Conservation (phyloP, 2,113 vertebrate species). For the Zosterops borbonicus region DNA sequence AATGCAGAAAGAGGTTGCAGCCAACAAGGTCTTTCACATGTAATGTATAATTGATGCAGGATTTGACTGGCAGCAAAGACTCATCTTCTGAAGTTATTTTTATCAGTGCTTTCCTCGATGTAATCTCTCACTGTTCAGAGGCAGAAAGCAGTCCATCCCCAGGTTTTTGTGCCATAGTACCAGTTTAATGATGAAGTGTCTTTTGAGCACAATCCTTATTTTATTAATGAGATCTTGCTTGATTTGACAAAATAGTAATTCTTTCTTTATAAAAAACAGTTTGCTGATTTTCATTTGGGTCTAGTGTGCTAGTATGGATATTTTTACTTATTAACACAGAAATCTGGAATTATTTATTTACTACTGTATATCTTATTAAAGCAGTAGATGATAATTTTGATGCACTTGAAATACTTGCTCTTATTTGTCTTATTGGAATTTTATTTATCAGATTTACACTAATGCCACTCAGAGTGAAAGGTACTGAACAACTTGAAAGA, state of each 20-base stretch:
- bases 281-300: not conserved
- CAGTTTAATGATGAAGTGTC: not conserved
- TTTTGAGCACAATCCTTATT: slow-evolving; percentile 33
- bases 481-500: not conserved
- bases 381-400: not conserved
- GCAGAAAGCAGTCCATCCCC: not conserved
- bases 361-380: not conserved
- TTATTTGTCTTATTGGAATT: not conserved
- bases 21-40: slow-evolving; percentile 4
- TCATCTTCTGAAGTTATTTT: slow-evolving; percentile 13
- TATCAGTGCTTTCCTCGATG: not conserved
- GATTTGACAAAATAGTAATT: slow-evolving; percentile 18
- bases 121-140: not conserved
- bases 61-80: not conserved
- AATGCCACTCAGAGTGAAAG: not conserved
- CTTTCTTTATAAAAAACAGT: not conserved
- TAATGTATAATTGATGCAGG: slow-evolving; percentile 31
- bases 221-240: slow-evolving; percentile 37
- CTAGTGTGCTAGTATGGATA: not conserved
- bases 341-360: not conserved
- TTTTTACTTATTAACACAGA: not conserved
- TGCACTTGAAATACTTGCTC: not conserved
- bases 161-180: not conserved
- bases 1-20: slow-evolving; percentile 20
- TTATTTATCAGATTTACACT: not conserved